Percentiles rank a stretch among this genome's conserved stretches.
Evolutionary conservation across 2,888 invertebrate species (phyloP).

Genomic region (Pachliopta kotzebuea): DNA sequence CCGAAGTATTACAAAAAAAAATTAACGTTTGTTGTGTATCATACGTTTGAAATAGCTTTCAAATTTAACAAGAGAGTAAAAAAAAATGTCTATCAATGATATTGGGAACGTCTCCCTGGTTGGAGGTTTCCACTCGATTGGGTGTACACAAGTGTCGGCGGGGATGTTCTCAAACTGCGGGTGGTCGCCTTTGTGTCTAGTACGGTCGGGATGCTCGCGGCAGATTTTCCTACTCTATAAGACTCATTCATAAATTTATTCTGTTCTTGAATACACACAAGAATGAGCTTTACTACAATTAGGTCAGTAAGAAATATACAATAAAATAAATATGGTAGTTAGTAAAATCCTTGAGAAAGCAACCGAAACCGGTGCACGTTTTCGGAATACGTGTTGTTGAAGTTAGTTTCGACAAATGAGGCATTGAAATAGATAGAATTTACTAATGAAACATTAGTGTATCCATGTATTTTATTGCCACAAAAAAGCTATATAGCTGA

Average conservation of each 20-base stretch:
- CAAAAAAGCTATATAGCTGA: no score
- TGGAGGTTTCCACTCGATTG: conserved; percentile 62
- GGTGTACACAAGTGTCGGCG: conserved; percentile 43
- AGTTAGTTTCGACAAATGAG: no score
- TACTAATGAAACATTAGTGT: no score
- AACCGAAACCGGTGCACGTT: no score
- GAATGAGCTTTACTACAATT: neutral
- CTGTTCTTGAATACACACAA: neutral
- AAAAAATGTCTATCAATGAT: conserved; percentile 44
- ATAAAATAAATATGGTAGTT: no score
- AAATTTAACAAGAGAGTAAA: conserved; percentile 35
- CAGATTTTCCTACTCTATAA: conserved; percentile 46
- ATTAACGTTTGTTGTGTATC: conserved; percentile 26
- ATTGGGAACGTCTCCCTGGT: conserved; percentile 50
- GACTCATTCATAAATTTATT: conserved; percentile 25
- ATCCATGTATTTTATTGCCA: no score
- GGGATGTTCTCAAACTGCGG: conserved; percentile 55
- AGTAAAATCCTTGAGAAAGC: no score
- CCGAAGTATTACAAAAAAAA: conserved; percentile 15
- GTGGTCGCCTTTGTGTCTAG: conserved; percentile 51
- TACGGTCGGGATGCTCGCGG: conserved; percentile 9
- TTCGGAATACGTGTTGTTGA: no score
- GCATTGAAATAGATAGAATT: no score
- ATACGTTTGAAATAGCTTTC: conserved; percentile 24
- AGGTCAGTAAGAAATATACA: neutral